Evolutionary conservation across 1,140 invertebrate species (phyloP), one percentile per base, ranked within the genome.

Genomic region (Papilio polyxenes): DNA sequence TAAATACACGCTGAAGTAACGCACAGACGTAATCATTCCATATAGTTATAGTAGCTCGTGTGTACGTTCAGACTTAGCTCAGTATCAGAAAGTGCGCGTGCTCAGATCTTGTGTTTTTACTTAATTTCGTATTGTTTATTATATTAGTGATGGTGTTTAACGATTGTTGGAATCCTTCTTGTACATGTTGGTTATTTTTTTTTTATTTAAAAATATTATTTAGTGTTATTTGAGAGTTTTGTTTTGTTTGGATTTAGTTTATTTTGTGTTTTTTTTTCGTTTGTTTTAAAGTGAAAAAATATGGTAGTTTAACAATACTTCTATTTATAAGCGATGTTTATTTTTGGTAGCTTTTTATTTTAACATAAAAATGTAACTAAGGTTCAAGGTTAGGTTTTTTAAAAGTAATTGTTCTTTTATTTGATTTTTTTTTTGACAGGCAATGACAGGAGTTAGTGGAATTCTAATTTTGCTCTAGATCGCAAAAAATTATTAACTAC

Each of bases 131-230:
- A 44, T 44, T 44, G 51, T 82, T 80, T 10, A 17, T 44, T 65
- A 4, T n/a, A 1, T 53, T 31, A 13, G 82, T 81, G 69, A 89
- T 93, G 92, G 92, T 92, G 44, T 93, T 93, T 74, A 89, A 88
- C 37, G 92, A 93, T 81, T 93, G 92, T 79, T 92, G 89, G 88
- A 89, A 82, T 53, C 87, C 87, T 9, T 86, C 76, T 80, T 90
- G 89, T 79, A 62, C 87, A 15, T 83, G 87, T 88, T 82, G 88
- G 87, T 89, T 31, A 23, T 65, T 37, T 65, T 69, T 15, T 31
- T 65, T 31, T 65, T 17, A 5, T 53, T 17, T 17, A 13, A 15
- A 51, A 51, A 51, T 4, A 13, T 51, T 13, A 51, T 10, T 2
- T 9, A 2, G 13, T 51, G 49, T 53, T 53, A 15, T 59, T 56